Percentiles rank a stretch among this genome's conserved stretches.
Conservation (phyloP, 2,888 invertebrate species). For the Pterostichus madidus region DNA sequence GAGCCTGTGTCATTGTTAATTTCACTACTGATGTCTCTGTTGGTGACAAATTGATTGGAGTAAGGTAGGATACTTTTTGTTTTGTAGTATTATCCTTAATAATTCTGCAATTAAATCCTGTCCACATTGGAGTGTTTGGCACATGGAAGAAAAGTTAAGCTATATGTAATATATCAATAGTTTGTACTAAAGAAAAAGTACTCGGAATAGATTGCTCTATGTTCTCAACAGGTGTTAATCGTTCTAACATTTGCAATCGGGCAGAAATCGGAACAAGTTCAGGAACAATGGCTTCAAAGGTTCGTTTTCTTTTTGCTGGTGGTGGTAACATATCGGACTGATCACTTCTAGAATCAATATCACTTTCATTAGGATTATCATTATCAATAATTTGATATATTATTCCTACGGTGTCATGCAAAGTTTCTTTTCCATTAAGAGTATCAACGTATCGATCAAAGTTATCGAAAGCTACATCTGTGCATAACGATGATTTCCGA, state of each 20-base stretch:
- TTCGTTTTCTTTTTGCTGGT: no score
- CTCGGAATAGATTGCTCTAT: neutral
- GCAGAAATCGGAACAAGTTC: no score
- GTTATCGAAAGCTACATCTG: conserved; percentile 70
- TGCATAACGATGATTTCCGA: no score
- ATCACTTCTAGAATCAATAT: neutral
- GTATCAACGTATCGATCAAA: conserved; percentile 71
- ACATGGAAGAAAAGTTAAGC: neutral
- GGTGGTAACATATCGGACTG: neutral
- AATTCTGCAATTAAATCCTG: conserved; percentile 65
- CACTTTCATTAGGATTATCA: neutral
- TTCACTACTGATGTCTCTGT: conserved; percentile 70
- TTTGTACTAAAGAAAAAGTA: neutral
- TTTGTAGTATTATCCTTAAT: conserved; percentile 53
- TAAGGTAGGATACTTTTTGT: conserved; percentile 70
- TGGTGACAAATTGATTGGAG: conserved; percentile 65
- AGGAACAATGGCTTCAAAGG: no score
- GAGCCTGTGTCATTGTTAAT: conserved; percentile 70
- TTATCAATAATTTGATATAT: conserved; percentile 68
- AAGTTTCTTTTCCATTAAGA: conserved; percentile 69
- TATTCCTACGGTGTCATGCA: conserved; percentile 71
- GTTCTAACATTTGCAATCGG: no score
- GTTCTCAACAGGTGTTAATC: no score
- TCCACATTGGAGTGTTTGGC: conserved; percentile 65
- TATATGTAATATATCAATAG: neutral